Evolutionary conservation across 2,113 vertebrate genomes (phyloP), one percentile per base, ranked within the genome.

Genomic region (Plecotus auritus): DNA sequence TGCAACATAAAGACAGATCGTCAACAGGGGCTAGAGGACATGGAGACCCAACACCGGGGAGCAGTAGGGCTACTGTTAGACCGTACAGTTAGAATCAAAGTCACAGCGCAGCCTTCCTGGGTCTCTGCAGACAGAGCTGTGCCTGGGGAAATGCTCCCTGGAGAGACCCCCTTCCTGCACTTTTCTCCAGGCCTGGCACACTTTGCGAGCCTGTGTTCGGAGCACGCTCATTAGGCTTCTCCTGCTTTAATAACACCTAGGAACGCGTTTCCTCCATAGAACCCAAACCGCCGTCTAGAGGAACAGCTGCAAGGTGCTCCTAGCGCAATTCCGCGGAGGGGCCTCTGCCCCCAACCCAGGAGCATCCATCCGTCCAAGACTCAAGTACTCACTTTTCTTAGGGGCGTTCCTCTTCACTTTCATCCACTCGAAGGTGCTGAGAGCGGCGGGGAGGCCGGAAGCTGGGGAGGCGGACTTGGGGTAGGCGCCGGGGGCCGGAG

Each of bases 371-470:
- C n/a, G 45, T 28, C n/a, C 51, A 20, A 35, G 40, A 28, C 37
- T 42, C 51, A 16, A 12, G 40, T 80, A 98, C 98, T 98, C 97
- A 98, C 98, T 98, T 97, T 96, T 98, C 86, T 97, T 98, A 1
- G 97, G 90, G 32, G 97, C 96, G 82, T 97, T 98, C 97, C 98
- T 98, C 96, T 98, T 98, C 93, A 98, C 97, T 97, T 98, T 98
- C 98, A 99, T 99, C 98, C 98, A 98, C 92, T 98, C 98, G 96
- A 98, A 98, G 45, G 97, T 98, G 97, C 97, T 97, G 84, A 95
- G 94, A 72, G 85, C 95, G 16, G 82, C 95, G 11, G 94, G 93
- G 73, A 96, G 95, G 72, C 97, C 95, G 9, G 88, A 96, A 77
- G 90, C 87, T 4, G 97, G 95, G 32, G 97, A 97, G 87, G 61